These are phyloP conservation scores for Anser cygnoides DNA, from an alignment of 2,113 vertebrate species.

Conservation along the genomic window DNA sequence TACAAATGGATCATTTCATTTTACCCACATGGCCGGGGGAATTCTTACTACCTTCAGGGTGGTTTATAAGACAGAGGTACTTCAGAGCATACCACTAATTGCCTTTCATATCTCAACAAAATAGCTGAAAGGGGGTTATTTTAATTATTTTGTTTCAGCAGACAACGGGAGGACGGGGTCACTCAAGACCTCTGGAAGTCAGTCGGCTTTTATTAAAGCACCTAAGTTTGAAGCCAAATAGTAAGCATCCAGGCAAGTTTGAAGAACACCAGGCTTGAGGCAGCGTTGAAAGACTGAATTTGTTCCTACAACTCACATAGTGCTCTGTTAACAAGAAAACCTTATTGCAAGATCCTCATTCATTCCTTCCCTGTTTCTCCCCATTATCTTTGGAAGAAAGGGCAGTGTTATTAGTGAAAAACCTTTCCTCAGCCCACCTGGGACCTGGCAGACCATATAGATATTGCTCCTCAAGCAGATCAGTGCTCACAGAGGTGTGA, in stretches of 20 bases:
- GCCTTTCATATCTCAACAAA: background rate
- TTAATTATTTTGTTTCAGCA: background rate
- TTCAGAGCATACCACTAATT: background rate
- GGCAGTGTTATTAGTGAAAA: background rate
- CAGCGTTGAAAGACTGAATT: background rate
- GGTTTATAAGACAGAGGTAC: background rate
- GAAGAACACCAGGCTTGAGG: background rate
- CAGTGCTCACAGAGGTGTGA: background rate
- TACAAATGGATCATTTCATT: constrained; percentile 14
- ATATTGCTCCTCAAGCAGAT: background rate
- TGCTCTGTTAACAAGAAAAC: background rate
- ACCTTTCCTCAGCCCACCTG: background rate
- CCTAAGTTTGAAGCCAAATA: background rate
- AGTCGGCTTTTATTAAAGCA: background rate
- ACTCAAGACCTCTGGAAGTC: background rate
- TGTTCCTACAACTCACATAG: background rate
- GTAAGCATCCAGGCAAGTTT: background rate
- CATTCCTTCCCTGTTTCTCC: background rate
- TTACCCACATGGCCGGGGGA: background rate
- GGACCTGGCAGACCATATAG: background rate
- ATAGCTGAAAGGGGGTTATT: background rate
- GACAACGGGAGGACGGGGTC: background rate
- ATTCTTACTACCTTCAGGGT: background rate
- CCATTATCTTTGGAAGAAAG: background rate
- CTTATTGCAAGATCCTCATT: background rate